phyloP scores from a whole-genome alignment of 2,888 invertebrate genomes.

The Xestia c-nigrum region DNA sequence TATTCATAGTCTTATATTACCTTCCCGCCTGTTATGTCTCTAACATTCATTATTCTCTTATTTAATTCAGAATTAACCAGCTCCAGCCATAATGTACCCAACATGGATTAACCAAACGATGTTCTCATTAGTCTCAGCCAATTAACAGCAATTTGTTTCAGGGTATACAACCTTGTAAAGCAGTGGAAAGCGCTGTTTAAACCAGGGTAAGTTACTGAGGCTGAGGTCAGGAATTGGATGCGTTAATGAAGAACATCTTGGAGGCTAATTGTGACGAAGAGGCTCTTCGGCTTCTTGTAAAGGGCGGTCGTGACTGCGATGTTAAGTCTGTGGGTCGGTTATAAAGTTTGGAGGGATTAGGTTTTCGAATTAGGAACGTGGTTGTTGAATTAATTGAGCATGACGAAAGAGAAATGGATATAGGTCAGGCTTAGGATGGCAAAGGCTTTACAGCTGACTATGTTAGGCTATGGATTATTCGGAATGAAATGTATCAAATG shows the following conservation, averaged over 20 bases:
- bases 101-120: slow-evolving; percentile 40
- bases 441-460: not conserved
- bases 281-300: slow-evolving; percentile 20
- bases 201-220: slow-evolving; percentile 54
- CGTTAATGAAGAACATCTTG: slow-evolving; percentile 62
- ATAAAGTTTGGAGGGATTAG: slow-evolving; percentile 32
- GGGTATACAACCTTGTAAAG: slow-evolving; percentile 59
- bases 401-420: slow-evolving; percentile 7
- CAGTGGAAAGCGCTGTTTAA: slow-evolving; percentile 57
- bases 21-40: not conserved
- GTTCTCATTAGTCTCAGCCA: slow-evolving; percentile 62
- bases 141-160: slow-evolving; percentile 61
- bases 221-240: slow-evolving; percentile 58
- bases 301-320: slow-evolving; percentile 26
- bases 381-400: slow-evolving; percentile 17
- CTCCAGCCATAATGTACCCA: slow-evolving; percentile 10
- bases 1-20: not conserved
- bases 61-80: slow-evolving; percentile 36
- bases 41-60: slow-evolving; percentile 7
- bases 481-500: no score
- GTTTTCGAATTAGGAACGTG: slow-evolving; percentile 24
- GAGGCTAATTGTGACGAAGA: slow-evolving; percentile 59
- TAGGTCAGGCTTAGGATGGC: slow-evolving; percentile 5
- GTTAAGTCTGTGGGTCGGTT: slow-evolving; percentile 36
- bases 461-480: not conserved